phyloP scores from a whole-genome alignment of 2,113 vertebrate species.

The Pelecanoides urinatrix region DNA sequence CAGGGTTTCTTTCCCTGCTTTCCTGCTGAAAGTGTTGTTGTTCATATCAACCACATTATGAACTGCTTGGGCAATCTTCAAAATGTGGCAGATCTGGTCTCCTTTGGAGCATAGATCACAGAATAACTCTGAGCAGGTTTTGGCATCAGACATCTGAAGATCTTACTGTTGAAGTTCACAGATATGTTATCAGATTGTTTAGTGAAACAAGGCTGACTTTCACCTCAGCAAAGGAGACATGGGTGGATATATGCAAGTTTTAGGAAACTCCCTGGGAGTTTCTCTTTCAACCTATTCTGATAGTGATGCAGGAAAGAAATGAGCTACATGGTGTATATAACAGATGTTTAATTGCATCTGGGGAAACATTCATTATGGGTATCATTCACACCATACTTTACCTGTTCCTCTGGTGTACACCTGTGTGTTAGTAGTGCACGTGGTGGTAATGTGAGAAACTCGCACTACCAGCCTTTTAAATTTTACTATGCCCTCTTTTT shows the following conservation, averaged over 20 bases:
- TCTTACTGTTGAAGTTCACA: not conserved
- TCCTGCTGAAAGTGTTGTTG: not conserved
- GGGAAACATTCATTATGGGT: slow-evolving; percentile 62
- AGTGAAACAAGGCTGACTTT: not conserved
- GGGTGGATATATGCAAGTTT: not conserved
- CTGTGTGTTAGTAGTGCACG: slow-evolving; percentile 61
- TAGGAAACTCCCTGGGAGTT: not conserved
- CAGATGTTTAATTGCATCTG: slow-evolving; percentile 56
- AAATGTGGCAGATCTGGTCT: not conserved
- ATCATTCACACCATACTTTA: slow-evolving; percentile 57
- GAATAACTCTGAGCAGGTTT: not conserved
- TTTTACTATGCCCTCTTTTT: slow-evolving; percentile 63
- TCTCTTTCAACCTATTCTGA: not conserved
- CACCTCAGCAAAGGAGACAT: not conserved
- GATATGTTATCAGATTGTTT: not conserved
- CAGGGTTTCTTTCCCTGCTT: not conserved
- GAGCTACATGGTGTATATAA: slow-evolving; percentile 20
- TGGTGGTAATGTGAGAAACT: slow-evolving; percentile 77
- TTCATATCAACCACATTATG: not conserved
- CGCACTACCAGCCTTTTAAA: slow-evolving; percentile 72
- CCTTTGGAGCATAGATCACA: not conserved
- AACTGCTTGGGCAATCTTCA: not conserved
- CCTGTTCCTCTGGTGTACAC: slow-evolving; percentile 65
- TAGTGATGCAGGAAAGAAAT: slow-evolving; percentile 11
- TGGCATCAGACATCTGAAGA: not conserved